Base-by-base conservation (phyloP, 2,797 vertebrate genomes). In the Lepus townsendii region DNA sequence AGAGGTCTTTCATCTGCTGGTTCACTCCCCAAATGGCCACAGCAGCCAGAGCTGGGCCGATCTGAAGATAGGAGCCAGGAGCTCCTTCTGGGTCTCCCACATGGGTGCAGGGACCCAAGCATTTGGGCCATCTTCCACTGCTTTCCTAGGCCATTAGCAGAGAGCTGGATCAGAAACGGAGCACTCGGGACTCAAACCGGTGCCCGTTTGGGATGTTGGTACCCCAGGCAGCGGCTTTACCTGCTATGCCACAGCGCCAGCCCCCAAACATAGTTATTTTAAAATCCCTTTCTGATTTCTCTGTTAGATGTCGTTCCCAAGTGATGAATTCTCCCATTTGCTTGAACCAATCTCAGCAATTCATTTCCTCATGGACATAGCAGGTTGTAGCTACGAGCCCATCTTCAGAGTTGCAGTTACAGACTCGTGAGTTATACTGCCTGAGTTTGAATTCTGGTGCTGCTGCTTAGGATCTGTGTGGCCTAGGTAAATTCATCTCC, bases 401-500 rank as follows among this genome's bases (percentile, higher is more conserved):
- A 71, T 84, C 88, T 85, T 88, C 88, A 84, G 38, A 65, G 75
- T 84, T 54, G n/a, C 32, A 73, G 54, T 77, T 84, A 89, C 54
- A 90, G 83, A 76, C 38, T 57, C 24, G 3, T 19, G 12, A 60
- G 42, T 69, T 77, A 2, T 35, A 42, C 47, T 52, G 19, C 66
- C 54, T 78, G 63, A 42, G 71, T 87, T 95, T 93, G 73, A 90
- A 71, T 80, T 87, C 92, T 90, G 77, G 6, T 68, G 87, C 71
- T 79, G 57, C 66, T 57, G 63, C 54, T 68, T 85, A 42, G 10
- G 62, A 92, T 57, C 72, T 30, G 9, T 71, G 79, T 92, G 82
- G 68, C 50, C 38, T 84, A 79, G 35, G 60, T 57, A 82, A 85
- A 30, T 65, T 88, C n/a, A 69, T 88, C 32, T 79, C 47, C 87